Conservation (phyloP, 2,797 vertebrate genomes). For the Spheniscus humboldti region DNA sequence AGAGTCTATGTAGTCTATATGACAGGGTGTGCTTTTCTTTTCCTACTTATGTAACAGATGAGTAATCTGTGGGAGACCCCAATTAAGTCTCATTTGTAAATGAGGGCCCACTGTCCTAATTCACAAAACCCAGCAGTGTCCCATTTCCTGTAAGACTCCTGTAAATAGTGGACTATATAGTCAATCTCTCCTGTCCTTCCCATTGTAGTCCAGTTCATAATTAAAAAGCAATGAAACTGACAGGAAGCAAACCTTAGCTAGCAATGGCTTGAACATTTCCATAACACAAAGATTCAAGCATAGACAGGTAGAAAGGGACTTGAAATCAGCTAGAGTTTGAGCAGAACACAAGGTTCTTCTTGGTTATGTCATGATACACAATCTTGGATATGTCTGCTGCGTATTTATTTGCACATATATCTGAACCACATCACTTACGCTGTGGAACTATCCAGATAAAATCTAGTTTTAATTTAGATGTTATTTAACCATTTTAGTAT, state of each 20-base stretch:
- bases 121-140: neutral
- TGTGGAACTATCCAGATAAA: neutral
- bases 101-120: neutral
- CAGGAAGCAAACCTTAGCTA: neutral
- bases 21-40: neutral
- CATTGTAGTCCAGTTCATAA: neutral
- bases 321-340: neutral
- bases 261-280: neutral
- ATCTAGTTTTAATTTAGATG: neutral
- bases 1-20: neutral
- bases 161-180: neutral
- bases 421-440: neutral
- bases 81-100: neutral
- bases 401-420: neutral
- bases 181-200: neutral
- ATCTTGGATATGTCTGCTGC: neutral
- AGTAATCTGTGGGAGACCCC: neutral
- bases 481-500: neutral
- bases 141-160: neutral
- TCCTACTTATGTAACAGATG: neutral
- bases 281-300: neutral
- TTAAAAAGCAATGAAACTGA: neutral
- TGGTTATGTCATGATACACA: neutral
- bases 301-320: neutral
- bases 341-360: neutral